Percentiles rank a stretch among this genome's conserved stretches.
Conservation (phyloP, 2,113 vertebrate species). For the Lampris incognitus region DNA sequence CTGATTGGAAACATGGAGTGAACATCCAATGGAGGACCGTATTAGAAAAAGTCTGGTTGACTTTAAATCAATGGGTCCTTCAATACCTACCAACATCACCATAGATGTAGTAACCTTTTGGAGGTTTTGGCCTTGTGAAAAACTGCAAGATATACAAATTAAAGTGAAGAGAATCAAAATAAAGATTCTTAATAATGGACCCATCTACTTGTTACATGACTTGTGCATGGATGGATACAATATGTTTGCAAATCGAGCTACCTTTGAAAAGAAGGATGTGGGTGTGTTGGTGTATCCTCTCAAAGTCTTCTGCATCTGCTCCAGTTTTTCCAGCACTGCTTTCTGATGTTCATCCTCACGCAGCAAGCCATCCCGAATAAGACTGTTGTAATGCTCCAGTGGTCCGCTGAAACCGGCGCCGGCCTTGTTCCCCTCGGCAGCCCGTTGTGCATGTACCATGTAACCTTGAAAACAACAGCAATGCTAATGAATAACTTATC, state of each 20-base stretch:
- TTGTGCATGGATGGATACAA: not conserved
- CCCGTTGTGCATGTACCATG: constrained; percentile 57
- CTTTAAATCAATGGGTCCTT: too few species aligned
- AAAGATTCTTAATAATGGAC: not conserved
- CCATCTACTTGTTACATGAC: not conserved
- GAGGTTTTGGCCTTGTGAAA: constrained; percentile 85
- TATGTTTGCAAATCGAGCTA: constrained; percentile 20
- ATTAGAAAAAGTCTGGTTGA: not conserved
- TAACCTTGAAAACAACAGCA: constrained; percentile 54
- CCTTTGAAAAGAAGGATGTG: constrained; percentile 76
- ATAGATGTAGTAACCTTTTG: constrained; percentile 93
- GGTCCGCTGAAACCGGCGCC: constrained; percentile 65
- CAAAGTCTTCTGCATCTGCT: constrained; percentile 76
- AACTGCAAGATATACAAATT: constrained; percentile 66
- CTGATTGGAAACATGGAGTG: too few species aligned
- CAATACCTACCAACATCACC: constrained; percentile 94
- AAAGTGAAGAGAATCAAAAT: not conserved
- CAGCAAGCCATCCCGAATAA: constrained; percentile 71
- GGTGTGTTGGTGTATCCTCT: constrained; percentile 80
- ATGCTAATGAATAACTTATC: not conserved
- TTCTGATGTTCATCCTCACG: constrained; percentile 81
- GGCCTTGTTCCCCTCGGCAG: constrained; percentile 40
- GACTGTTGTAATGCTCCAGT: constrained; percentile 76
- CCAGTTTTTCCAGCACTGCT: constrained; percentile 74
- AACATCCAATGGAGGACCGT: too few species aligned